Evolutionary conservation across 2,888 invertebrate species (phyloP).

Genomic region (Andrena fulva): DNA sequence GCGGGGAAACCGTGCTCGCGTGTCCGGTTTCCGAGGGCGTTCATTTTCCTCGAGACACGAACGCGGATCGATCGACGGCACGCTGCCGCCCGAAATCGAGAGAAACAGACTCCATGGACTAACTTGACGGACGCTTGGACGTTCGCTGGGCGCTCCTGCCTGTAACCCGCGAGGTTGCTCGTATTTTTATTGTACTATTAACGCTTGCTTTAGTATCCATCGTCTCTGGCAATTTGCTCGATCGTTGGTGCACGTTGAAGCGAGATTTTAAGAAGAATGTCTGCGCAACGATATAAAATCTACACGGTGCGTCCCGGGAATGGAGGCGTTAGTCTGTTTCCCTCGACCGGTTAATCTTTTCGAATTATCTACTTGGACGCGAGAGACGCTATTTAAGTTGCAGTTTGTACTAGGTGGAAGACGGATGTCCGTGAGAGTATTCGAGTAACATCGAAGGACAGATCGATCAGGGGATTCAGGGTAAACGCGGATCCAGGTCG

Average conservation of each 20-base stretch:
- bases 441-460: constrained; percentile 58
- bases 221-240: neutral
- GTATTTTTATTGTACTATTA: neutral
- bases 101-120: constrained; percentile 20
- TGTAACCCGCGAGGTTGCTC: neutral
- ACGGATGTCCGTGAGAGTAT: constrained; percentile 73
- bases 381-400: constrained; percentile 67
- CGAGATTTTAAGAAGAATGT: constrained; percentile 1
- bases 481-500: constrained; percentile 28
- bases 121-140: constrained; percentile 1
- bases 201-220: neutral
- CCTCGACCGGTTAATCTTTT: constrained; percentile 18
- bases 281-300: too few relatives aligned
- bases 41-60: constrained; percentile 19
- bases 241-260: neutral
- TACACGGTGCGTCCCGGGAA: neutral
- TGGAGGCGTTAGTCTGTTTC: constrained; percentile 24
- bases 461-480: constrained; percentile 38
- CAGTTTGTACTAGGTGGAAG: constrained; percentile 81
- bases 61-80: constrained; percentile 37
- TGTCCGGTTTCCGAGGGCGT: neutral
- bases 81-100: constrained; percentile 35
- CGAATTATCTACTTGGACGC: constrained; percentile 63
- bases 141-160: neutral
- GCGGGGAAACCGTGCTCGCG: constrained; percentile 11